Base-by-base conservation (phyloP, 2,888 invertebrate genomes). In the Orchestes rusci region DNA sequence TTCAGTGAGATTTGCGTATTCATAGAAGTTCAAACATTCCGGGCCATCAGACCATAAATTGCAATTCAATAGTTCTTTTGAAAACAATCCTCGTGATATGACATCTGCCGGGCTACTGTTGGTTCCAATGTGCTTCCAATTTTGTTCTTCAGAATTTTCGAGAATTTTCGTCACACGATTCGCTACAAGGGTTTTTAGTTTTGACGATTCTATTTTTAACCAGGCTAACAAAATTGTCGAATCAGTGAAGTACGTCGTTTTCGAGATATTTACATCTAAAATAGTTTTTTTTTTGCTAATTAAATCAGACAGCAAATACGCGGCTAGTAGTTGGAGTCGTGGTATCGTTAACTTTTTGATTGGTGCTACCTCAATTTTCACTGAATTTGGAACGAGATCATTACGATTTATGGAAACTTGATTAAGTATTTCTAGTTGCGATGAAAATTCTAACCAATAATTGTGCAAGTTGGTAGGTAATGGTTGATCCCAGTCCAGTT, bases 291-390 rank as follows among this genome's bases (percentile, higher is more conserved):
- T 27, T 18, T 23, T 34, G 16, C 44, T 39, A 2, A 48, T 23
- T 33, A 56, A 40, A 28, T 39, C 36, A 15, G 51, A 48, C 16
- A 53, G 32, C 15, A 56, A 33, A 16, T 48, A 13, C 3, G 56
- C 55, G 2, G 42, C 54, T 8, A 45, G 52, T 10, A 55, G 33
- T 48, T 56, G 53, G 12, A 59, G 36, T 33, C 53, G 43, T n/a
- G 57, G 56, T 5, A 58, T 15, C 10, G 54, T 51, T 13, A 56
- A 7, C 4, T 30, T 32, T 50, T 55, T 58, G 20, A 56, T 31
- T n/a, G 56, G 56, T 15, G 56, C 52, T 17, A 57, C 57, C 12
- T 52, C 44, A 3, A 36, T 19, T 3, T 13, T 12, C 4, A 4
- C 4, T 2, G 20, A 3, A 19, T 35, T 5, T 10, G 10, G 3